phyloP scores from a whole-genome alignment of 1,140 invertebrate species.

The Bombus waltoni region DNA sequence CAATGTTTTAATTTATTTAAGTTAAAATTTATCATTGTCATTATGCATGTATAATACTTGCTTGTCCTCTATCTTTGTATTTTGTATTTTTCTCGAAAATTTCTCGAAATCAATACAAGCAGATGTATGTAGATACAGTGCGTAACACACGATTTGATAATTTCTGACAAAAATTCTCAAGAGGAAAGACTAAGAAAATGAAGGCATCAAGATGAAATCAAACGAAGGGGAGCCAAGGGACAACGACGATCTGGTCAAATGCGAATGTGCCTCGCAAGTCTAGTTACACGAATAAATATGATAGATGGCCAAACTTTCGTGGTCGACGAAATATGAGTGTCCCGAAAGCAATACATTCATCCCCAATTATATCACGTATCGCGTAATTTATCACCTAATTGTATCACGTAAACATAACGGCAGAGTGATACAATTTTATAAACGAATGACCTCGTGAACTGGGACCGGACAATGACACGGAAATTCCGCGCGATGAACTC shows the following conservation, averaged over 20 bases:
- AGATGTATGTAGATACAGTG: background rate
- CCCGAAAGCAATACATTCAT: no score
- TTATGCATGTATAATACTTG: no score
- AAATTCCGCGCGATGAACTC: background rate
- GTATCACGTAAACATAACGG: background rate
- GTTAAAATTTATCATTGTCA: no score
- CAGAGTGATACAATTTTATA: conserved; percentile 9
- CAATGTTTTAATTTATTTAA: no score
- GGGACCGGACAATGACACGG: background rate
- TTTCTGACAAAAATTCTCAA: background rate
- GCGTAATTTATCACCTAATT: no score
- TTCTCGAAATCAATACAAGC: rapidly evolving
- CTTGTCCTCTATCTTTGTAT: no score
- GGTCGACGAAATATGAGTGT: no score
- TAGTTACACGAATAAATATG: conserved; percentile 23
- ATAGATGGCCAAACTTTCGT: background rate
- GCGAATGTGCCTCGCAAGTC: conserved; percentile 16
- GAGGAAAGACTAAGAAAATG: background rate
- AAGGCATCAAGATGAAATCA: background rate
- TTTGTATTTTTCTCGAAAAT: no score
- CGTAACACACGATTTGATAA: background rate
- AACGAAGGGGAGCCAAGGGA: background rate
- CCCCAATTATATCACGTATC: no score
- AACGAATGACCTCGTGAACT: background rate
- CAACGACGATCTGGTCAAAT: conserved; percentile 12